Evolutionary conservation across 2,797 vertebrate species (phyloP), one percentile per base, ranked within the genome.

Genomic region (Melanotaenia boesemani): DNA sequence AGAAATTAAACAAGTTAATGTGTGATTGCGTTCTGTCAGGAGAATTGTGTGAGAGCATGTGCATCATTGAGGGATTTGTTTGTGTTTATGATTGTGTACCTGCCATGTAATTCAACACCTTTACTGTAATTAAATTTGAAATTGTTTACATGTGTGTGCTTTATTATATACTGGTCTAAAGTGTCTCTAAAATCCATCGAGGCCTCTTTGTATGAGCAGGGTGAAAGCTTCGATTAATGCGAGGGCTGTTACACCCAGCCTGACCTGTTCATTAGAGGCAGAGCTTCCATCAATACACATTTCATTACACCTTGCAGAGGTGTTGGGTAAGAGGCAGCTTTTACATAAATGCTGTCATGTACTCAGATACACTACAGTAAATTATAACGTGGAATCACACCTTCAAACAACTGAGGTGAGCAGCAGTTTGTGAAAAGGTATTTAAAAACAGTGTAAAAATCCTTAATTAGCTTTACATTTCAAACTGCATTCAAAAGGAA

Each of bases 1-100:
- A 78, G 57, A 67, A 61, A 79, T 6, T 20, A 28, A 77, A 34
- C 44, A 39, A 10, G 37, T 11, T 65, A 24, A 62, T 63, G 64
- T 64, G 52, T 59, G 78, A 71, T 46, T 69, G 74, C 78, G 77
- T 67, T 54, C 69, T 6, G 48, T 41, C 44, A 48, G 63, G 0
- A 61, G 28, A 32, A 62, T 68, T 6, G 46, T 13, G 20, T 1
- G 22, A 0, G n/a, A 8, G 16, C 3, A 5, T 16, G 11, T 4
- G 13, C 32, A 18, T 48, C 50, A 63, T 39, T 30, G 15, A n/a
- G 8, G 32, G 24, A 6, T 44, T 48, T 52, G 18, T 59, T 71
- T 37, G 63, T 62, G 62, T 34, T 54, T 46, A 37, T 58, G 18
- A 37, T 44, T 59, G 37, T 58, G 52, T 36, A 61, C 62, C 59